Evolutionary conservation across 2,888 invertebrate species (phyloP).

Genomic region (Xanthia icteritia): DNA sequence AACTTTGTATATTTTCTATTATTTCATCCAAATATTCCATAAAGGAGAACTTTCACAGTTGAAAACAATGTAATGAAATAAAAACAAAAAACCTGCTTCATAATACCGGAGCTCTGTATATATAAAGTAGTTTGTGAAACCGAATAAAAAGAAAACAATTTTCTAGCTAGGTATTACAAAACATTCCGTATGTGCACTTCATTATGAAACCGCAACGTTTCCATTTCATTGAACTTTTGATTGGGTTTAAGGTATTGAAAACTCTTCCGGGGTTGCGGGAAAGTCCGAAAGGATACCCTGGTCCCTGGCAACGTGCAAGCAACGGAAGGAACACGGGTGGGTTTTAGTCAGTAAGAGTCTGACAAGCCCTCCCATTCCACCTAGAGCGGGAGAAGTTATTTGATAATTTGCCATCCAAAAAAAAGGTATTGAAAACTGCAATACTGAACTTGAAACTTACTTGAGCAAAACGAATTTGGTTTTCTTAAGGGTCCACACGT

Average conservation of each 20-base stretch:
- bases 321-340: no score
- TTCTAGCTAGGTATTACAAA: neutral
- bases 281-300: no score
- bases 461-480: neutral
- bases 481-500: neutral
- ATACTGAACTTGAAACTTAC: neutral
- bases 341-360: no score
- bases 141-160: conserved; percentile 6
- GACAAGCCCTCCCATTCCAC: no score
- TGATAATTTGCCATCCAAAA: no score
- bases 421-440: no score
- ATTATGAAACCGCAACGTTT: neutral
- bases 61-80: conserved; percentile 6
- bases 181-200: no score
- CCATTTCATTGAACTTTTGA: neutral
- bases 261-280: no score
- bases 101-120: neutral
- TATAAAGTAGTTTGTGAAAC: neutral
- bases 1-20: neutral
- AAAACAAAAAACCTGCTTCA: neutral
- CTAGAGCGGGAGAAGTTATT: no score
- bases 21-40: neutral
- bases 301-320: no score
- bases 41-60: neutral
- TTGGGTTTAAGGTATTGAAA: neutral